Base-by-base conservation (phyloP, 2,888 invertebrate genomes). In the Lasius platythorax region DNA sequence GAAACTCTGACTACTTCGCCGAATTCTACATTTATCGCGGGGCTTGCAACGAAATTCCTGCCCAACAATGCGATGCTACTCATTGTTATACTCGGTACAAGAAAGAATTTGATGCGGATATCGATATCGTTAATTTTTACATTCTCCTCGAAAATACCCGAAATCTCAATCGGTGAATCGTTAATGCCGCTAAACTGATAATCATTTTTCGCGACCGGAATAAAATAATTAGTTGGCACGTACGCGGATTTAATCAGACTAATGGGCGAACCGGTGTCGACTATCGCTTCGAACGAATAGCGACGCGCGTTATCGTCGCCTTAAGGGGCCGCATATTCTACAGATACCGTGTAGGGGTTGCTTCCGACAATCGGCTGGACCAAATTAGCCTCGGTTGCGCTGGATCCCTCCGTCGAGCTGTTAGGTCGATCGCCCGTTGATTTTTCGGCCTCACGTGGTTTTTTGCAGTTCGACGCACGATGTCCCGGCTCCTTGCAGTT, bases 241-340 rank as follows among this genome's bases (percentile, higher is more conserved):
- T 18, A 67, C 43, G 37, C 23, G 3, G 28, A 28, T 18, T 61
- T 82, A 5, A 82, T 67, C 0, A 74, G 6, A 1, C 74, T 82
- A 8, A 82, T 73, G 0, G 82, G 72, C 0, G 64, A 82, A n/a
- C 82, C 82, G 3, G 64, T 61, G 15, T 82, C 73, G 28, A 82
- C 37, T 23, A 82, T 72, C 12, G 82, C 82, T 8, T 37, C 43
- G 30, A 82, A 0, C 33, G 18, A 37, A 66, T 28, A 53, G 6
- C 23, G 37, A 28, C n/a, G n/a, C 6, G 15, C 18, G 30, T 66
- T 66, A 30, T 3, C 1, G 1, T 30, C 30, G 37, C 43, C 81
- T n/a, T n/a, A 2, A 9, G 23, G 46, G 15, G 50, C 63, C 18
- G 53, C 30, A 30, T 33, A 11, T 15, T 23, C 33, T 43, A 72